phyloP scores from a whole-genome alignment of 64 coral and sea anemone genomes.

The Dendronephthya gigantea region DNA sequence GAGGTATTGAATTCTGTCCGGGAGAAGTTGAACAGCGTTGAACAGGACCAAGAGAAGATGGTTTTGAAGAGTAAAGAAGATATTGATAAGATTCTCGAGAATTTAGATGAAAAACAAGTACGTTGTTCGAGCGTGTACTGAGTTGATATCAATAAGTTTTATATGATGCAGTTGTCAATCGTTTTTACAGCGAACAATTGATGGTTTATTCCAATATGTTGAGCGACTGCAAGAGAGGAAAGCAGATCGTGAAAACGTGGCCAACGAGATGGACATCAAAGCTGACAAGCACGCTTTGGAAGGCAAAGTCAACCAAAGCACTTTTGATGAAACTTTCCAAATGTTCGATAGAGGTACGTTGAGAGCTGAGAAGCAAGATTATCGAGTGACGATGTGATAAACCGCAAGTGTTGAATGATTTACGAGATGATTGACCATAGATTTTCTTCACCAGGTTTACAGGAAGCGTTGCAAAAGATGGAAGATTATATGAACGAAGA shows the following conservation, averaged over 20 bases:
- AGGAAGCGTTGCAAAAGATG: constrained; percentile 91
- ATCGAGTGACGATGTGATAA: not conserved
- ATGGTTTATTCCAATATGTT: constrained; percentile 60
- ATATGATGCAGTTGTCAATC: not conserved
- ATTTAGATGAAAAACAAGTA: constrained; percentile 76
- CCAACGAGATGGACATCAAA: constrained; percentile 82
- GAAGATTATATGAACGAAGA: constrained; percentile 99
- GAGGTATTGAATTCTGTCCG: constrained; percentile 53
- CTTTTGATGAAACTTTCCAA: constrained; percentile 74
- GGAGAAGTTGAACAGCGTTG: constrained; percentile 43
- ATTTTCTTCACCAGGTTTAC: constrained; percentile 20
- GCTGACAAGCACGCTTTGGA: constrained; percentile 80
- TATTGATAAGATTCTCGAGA: constrained; percentile 37
- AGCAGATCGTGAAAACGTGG: constrained; percentile 92
- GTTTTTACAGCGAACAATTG: constrained; percentile 52
- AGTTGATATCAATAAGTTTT: not conserved
- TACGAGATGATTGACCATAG: not conserved
- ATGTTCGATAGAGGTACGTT: constrained; percentile 56
- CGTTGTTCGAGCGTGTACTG: not conserved
- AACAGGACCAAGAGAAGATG: constrained; percentile 60
- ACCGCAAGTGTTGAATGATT: not conserved
- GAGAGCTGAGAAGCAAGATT: not conserved
- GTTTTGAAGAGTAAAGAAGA: constrained; percentile 32
- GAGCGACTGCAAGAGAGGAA: constrained; percentile 74
- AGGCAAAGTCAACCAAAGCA: constrained; percentile 67